These are phyloP conservation scores for Tenualosa thibaudeaui DNA, from an alignment of 2,797 vertebrate species.

Conservation along the genomic window DNA sequence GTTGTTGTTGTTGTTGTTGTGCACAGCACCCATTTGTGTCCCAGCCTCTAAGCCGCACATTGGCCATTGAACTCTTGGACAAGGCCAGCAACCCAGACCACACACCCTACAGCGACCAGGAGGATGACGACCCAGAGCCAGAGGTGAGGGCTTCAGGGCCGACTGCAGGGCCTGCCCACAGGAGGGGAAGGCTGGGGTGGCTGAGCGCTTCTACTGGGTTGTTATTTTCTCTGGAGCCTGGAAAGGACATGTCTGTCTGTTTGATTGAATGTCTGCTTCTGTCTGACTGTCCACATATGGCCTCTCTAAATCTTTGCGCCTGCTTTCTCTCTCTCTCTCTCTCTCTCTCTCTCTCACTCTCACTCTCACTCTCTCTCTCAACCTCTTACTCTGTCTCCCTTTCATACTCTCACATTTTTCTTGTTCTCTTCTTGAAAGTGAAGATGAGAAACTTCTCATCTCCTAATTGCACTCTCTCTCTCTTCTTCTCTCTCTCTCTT, in stretches of 20 bases:
- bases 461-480: not conserved
- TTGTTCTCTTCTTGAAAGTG: not conserved
- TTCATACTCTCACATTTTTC: constrained; percentile 12
- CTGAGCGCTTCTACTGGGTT: not conserved
- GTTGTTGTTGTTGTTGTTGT: constrained; percentile 33
- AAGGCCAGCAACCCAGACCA: constrained; percentile 97
- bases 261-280: not conserved
- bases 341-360: not conserved
- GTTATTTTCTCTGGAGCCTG: not conserved
- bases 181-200: not conserved
- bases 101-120: constrained; percentile 90
- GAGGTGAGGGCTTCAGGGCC: constrained; percentile 73
- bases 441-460: no score
- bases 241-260: not conserved
- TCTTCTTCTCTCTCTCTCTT: constrained; percentile 3
- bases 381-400: not conserved
- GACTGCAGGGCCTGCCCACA: not conserved
- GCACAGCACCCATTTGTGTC: constrained; percentile 93
- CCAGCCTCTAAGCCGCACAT: constrained; percentile 90
- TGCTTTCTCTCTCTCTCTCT: not conserved
- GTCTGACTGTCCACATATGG: constrained; percentile 6
- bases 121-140: constrained; percentile 90
- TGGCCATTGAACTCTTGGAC: constrained; percentile 96
- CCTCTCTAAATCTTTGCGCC: not conserved
- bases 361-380: not conserved